These are phyloP conservation scores for Chrysolina haemoptera DNA, from an alignment of 2,888 invertebrate species.

Conservation along the genomic window DNA sequence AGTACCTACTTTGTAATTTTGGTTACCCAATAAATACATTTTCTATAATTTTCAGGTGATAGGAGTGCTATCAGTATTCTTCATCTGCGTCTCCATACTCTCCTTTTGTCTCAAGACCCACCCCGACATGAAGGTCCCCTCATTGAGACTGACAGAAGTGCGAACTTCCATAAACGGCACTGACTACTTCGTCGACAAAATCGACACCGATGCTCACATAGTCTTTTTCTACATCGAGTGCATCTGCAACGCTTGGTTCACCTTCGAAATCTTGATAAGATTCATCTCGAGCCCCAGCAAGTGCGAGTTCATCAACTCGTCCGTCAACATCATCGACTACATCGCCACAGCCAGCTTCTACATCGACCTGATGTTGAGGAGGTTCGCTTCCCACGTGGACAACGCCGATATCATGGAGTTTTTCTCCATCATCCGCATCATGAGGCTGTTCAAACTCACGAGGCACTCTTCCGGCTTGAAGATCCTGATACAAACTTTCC, in stretches of 20 bases:
- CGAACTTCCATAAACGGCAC: constrained; percentile 82
- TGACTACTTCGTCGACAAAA: constrained; percentile 89
- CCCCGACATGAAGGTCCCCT: constrained; percentile 96
- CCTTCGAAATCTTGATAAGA: constrained; percentile 88
- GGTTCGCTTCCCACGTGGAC: constrained; percentile 91
- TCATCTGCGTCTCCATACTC: constrained; percentile 99
- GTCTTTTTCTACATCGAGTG: constrained; percentile 99
- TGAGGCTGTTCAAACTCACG: constrained; percentile 97
- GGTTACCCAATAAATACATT: too few species aligned
- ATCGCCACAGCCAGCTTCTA: constrained; percentile 99
- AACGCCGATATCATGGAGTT: constrained; percentile 97
- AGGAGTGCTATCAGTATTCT: constrained; percentile 98
- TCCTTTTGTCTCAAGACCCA: constrained; percentile 99
- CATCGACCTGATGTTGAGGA: constrained; percentile 91
- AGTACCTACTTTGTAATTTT: too few species aligned
- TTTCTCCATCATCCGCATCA: constrained; percentile 97
- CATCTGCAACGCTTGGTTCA: constrained; percentile 99
- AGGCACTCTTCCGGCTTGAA: constrained; percentile 98
- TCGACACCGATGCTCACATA: constrained; percentile 95
- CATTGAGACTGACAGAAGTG: constrained; percentile 86
- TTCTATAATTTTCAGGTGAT: constrained; percentile 88
- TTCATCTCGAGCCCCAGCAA: constrained; percentile 96
- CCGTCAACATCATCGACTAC: constrained; percentile 98
- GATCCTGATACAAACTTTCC: constrained; percentile 97
- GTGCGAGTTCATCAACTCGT: constrained; percentile 94